Percentiles rank a stretch among this genome's conserved stretches.
phyloP scores from a whole-genome alignment of 1,140 invertebrate genomes.

The fruit fly (Drosophila melanogaster) region DNA sequence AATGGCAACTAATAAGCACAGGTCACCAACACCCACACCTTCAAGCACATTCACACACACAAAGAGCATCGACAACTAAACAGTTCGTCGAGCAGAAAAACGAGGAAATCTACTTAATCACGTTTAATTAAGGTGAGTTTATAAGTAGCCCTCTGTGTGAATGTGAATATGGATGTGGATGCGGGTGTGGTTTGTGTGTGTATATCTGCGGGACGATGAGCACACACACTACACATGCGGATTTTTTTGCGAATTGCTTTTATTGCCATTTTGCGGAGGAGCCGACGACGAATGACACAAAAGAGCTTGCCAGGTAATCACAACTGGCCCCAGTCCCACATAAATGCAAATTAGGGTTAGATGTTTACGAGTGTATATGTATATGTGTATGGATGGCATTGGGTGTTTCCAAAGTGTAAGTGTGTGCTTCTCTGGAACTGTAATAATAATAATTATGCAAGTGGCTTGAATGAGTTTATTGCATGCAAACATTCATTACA shows the following conservation, averaged over 20 bases:
- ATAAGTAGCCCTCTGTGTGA: constrained; percentile 58
- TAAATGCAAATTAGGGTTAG: constrained; percentile 83
- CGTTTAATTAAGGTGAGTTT: constrained; percentile 83
- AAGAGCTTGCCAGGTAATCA: constrained; percentile 60
- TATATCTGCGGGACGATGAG: constrained; percentile 14
- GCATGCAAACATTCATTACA: constrained; percentile 72
- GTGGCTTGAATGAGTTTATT: constrained; percentile 77
- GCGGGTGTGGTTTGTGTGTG: constrained; percentile 12
- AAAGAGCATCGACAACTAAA: constrained; percentile 70
- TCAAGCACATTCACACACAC: background rate
- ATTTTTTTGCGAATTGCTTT: constrained; percentile 77
- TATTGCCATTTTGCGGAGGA: constrained; percentile 67
- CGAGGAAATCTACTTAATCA: constrained; percentile 83
- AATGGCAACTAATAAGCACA: constrained; percentile 65
- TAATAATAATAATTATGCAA: constrained; percentile 78
- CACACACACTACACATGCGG: constrained; percentile 15
- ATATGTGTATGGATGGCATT: background rate
- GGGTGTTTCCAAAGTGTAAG: background rate
- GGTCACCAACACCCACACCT: constrained; percentile 28
- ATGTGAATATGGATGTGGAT: constrained; percentile 34
- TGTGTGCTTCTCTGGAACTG: constrained; percentile 52
- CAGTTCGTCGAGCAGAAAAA: constrained; percentile 81
- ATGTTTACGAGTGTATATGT: constrained; percentile 48
- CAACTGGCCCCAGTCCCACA: constrained; percentile 47
- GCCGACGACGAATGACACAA: constrained; percentile 59